Conservation (phyloP, 1,140 invertebrate genomes). For the Zaprionus kolodkinae region DNA sequence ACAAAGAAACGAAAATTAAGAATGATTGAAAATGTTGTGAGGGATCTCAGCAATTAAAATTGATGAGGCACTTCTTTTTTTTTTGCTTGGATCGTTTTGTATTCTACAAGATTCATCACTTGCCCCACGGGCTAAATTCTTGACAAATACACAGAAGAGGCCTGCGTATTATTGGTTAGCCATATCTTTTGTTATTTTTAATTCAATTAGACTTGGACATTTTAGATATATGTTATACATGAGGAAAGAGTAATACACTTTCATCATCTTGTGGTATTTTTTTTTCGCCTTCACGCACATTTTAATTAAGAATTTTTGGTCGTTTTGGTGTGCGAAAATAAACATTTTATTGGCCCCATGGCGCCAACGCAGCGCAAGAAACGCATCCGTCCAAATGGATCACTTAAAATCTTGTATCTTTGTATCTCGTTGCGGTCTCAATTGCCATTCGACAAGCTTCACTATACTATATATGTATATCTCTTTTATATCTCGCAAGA, state of each 20-base stretch:
- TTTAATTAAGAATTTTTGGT: slow-evolving; percentile 69
- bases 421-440: slow-evolving; percentile 43
- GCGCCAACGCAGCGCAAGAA: slow-evolving; percentile 55
- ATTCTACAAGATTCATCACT: slow-evolving; percentile 48
- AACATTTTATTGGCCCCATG: slow-evolving; percentile 72
- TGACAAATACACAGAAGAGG: slow-evolving; percentile 45
- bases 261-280: background rate
- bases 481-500: background rate
- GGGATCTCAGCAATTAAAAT: slow-evolving; percentile 59
- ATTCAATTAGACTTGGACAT: background rate
- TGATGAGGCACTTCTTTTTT: slow-evolving; percentile 48
- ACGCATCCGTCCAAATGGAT: slow-evolving; percentile 15
- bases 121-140: slow-evolving; percentile 49
- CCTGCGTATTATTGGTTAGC: too few species aligned
- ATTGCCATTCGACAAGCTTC: slow-evolving; percentile 16
- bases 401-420: slow-evolving; percentile 50
- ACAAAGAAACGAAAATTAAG: slow-evolving; percentile 52
- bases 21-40: slow-evolving; percentile 61
- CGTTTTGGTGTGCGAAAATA: slow-evolving; percentile 67
- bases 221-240: background rate
- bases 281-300: slow-evolving; percentile 14
- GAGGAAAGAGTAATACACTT: background rate
- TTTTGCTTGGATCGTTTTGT: slow-evolving; percentile 3
- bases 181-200: background rate
- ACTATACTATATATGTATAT: background rate